These are phyloP conservation scores for Pelmatolapia mariae DNA, from an alignment of 2,113 vertebrate species.

Conservation along the genomic window DNA sequence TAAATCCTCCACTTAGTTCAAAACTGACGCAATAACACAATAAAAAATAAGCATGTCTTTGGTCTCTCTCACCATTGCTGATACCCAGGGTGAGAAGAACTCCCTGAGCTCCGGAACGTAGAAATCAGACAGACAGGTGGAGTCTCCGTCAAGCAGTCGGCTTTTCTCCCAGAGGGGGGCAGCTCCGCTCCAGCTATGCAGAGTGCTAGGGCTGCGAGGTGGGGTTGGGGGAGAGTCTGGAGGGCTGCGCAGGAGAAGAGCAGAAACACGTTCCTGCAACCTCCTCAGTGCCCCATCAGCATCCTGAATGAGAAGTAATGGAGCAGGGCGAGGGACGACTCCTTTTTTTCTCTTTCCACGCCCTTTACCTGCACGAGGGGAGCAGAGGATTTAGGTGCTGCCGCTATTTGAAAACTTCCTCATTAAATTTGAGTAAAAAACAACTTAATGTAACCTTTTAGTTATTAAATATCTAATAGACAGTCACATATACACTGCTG, in stretches of 20 bases:
- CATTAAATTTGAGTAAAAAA: neutral
- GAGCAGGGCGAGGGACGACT: conserved; percentile 44
- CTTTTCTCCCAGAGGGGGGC: conserved; percentile 84
- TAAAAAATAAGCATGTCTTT: neutral
- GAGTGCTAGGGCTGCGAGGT: conserved; percentile 67
- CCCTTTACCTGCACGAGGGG: conserved; percentile 68
- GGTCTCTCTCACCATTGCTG: conserved; percentile 56
- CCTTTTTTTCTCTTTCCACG: conserved; percentile 69
- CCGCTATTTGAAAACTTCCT: neutral
- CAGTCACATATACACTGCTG: neutral
- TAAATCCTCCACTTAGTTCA: neutral
- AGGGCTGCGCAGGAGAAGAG: conserved; percentile 72
- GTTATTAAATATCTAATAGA: neutral
- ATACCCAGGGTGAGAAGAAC: conserved; percentile 60
- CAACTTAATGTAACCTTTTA: neutral
- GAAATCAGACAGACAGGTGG: conserved; percentile 56
- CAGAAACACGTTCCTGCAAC: conserved; percentile 77
- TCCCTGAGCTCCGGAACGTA: conserved; percentile 71
- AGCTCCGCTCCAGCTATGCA: conserved; percentile 51
- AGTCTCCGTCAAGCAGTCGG: conserved; percentile 51
- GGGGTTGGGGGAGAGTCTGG: conserved; percentile 73
- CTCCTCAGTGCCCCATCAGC: conserved; percentile 55
- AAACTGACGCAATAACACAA: neutral
- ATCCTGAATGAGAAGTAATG: conserved; percentile 81
- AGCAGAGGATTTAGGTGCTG: neutral